Evolutionary conservation across 2,888 invertebrate species (phyloP).

Genomic region (Trachelus stipa): DNA sequence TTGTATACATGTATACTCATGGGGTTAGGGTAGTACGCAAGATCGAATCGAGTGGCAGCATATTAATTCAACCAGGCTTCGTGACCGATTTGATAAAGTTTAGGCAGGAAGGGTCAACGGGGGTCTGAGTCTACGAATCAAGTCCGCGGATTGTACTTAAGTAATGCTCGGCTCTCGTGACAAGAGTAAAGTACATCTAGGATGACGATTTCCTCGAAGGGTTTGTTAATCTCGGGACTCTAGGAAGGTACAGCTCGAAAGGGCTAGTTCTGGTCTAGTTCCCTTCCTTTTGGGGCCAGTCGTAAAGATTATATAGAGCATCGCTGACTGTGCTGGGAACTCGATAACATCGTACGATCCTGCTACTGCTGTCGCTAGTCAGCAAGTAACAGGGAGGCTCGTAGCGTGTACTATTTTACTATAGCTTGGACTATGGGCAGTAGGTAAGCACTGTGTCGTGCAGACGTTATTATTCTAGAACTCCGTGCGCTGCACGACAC

Average conservation of each 20-base stretch:
- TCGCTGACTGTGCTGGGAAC: not conserved
- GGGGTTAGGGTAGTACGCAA: not conserved
- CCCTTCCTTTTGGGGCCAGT: no score
- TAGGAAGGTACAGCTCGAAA: not conserved
- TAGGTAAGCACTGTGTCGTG: not conserved
- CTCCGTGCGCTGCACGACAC: not conserved
- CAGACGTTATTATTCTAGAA: not conserved
- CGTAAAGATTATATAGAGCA: no score
- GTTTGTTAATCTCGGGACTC: not conserved
- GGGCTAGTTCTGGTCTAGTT: not conserved
- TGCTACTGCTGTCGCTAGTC: not conserved
- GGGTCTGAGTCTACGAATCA: not conserved
- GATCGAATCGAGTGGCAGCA: slow-evolving; percentile 1
- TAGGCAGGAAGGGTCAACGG: not conserved
- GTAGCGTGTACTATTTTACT: not conserved
- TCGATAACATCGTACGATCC: not conserved
- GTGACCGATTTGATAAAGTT: slow-evolving; percentile 5
- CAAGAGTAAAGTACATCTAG: not conserved
- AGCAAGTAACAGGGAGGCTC: not conserved
- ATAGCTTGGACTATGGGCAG: not conserved
- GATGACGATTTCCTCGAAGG: not conserved
- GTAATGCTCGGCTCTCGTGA: not conserved
- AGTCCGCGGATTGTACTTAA: not conserved
- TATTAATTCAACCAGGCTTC: slow-evolving; percentile 1
- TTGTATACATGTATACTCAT: no score